Percentiles rank a stretch among this genome's conserved stretches.
Conservation (phyloP, 1,140 invertebrate species). For the Microvelia longipes region DNA sequence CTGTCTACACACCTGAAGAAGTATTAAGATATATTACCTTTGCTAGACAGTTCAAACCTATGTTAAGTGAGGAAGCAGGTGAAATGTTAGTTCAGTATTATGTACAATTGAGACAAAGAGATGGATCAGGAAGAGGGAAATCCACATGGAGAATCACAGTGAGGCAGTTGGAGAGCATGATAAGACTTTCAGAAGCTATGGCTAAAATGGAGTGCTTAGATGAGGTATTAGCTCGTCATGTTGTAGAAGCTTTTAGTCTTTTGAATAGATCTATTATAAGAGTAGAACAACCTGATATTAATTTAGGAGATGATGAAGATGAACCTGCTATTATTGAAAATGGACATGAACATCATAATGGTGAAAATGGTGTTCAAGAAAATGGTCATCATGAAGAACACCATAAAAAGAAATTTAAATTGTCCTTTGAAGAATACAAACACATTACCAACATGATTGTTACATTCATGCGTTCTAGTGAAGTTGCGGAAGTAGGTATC, state of each 20-base stretch:
- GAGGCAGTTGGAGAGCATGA: constrained; percentile 95
- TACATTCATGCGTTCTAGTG: constrained; percentile 71
- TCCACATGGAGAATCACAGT: constrained; percentile 93
- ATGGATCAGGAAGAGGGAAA: constrained; percentile 46
- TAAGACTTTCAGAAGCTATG: constrained; percentile 89
- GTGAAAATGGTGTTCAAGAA: neutral
- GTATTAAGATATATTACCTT: constrained; percentile 90
- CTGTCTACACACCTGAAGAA: constrained; percentile 69
- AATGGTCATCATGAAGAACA: neutral
- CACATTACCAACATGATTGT: constrained; percentile 81
- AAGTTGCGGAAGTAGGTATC: constrained; percentile 52
- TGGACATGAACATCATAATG: neutral
- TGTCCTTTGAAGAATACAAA: constrained; percentile 93
- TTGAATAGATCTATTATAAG: constrained; percentile 97
- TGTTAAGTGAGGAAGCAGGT: constrained; percentile 67
- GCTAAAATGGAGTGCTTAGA: constrained; percentile 90
- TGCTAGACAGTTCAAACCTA: constrained; percentile 89
- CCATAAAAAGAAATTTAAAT: constrained; percentile 64
- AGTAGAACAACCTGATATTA: constrained; percentile 93
- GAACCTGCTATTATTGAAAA: neutral
- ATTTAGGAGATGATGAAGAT: constrained; percentile 45
- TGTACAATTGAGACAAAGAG: constrained; percentile 66
- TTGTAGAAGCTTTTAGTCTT: constrained; percentile 78
- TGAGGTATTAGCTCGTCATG: constrained; percentile 69
- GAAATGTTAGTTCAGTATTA: constrained; percentile 81